These are phyloP conservation scores for Diorhabda elongata DNA, from an alignment of 1,140 invertebrate genomes.

Conservation along the genomic window DNA sequence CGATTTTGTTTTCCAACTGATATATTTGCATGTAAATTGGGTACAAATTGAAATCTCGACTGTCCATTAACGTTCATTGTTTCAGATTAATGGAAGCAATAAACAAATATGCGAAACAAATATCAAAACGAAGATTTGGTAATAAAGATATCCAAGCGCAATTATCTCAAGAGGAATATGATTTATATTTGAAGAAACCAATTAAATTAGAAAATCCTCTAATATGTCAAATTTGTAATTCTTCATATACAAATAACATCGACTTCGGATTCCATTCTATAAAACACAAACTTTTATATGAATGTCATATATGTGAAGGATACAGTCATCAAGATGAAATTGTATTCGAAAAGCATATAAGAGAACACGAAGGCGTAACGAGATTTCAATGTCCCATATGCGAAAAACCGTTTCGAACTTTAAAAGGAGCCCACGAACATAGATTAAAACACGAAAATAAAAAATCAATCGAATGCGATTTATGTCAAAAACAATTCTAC, in stretches of 20 bases:
- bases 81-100: no score
- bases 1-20: no score
- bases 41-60: no score
- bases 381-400: background rate
- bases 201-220: background rate
- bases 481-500: slow-evolving; percentile 1
- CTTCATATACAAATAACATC: background rate
- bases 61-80: no score
- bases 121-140: background rate
- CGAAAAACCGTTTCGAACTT: background rate
- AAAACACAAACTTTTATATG: background rate
- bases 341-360: background rate
- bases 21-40: no score
- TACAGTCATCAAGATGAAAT: background rate
- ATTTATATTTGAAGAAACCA: background rate
- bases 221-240: background rate
- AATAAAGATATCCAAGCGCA: background rate
- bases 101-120: no score
- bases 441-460: background rate
- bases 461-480: slow-evolving; percentile 35
- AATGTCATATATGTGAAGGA: background rate
- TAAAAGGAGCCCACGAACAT: background rate
- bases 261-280: background rate
- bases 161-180: background rate
- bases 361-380: background rate